phyloP scores from a whole-genome alignment of 2,888 invertebrate species.

The Tribolium freemani region DNA sequence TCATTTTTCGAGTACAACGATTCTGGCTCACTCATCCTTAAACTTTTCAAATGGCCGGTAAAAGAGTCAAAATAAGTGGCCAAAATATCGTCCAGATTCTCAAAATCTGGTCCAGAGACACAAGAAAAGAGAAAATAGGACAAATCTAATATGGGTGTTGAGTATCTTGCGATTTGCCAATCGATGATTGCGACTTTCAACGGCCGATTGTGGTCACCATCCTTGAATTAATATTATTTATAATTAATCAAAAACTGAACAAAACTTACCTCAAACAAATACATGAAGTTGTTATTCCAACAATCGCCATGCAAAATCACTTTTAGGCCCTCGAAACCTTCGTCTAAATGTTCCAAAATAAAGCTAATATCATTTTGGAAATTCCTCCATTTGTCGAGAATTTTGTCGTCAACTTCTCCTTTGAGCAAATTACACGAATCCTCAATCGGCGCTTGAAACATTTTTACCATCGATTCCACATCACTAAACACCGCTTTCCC shows the following conservation, averaged over 20 bases:
- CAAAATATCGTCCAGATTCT: constrained; percentile 12
- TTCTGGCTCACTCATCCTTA: background rate
- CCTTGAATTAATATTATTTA: constrained; percentile 34
- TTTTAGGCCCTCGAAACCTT: background rate
- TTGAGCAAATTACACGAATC: constrained; percentile 9
- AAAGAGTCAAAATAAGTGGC: background rate
- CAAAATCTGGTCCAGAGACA: constrained; percentile 2
- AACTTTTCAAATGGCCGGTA: background rate
- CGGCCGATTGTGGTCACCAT: background rate
- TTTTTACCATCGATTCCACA: constrained; percentile 9
- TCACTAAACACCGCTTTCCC: constrained; percentile 1
- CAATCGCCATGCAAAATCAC: constrained; percentile 42
- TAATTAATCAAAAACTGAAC: constrained; percentile 50
- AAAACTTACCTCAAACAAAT: background rate
- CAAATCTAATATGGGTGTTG: constrained; percentile 34
- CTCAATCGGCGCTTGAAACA: constrained; percentile 6
- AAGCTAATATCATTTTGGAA: background rate
- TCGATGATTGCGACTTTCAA: constrained; percentile 31
- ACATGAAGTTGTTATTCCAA: constrained; percentile 45
- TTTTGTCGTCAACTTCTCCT: constrained; percentile 4
- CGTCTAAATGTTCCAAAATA: background rate
- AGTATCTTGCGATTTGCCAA: constrained; percentile 29
- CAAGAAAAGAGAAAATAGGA: constrained; percentile 34
- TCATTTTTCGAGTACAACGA: background rate
- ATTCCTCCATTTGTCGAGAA: background rate